A percentile compares a stretch with the other conserved stretches of the same genome.
These are phyloP conservation scores for Ophioderma brevispina DNA, from an alignment of 35 echinoderm and acorn worm species.

Conservation along the genomic window DNA sequence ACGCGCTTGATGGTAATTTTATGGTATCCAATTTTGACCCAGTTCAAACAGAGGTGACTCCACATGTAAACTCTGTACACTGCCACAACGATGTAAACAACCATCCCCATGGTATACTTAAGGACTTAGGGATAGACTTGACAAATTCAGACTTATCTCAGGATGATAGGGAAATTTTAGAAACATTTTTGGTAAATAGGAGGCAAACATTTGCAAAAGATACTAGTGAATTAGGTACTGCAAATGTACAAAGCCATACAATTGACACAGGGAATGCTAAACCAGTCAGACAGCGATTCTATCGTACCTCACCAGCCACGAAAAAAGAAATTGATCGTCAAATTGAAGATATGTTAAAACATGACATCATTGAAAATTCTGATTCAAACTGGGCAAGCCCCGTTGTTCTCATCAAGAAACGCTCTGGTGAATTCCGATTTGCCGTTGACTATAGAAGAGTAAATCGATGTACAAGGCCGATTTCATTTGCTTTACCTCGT, in stretches of 20 bases:
- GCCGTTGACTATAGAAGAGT: slow-evolving; percentile 44
- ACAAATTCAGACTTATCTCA: neutral
- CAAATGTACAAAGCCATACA: slow-evolving; percentile 8
- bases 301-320: neutral
- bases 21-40: neutral
- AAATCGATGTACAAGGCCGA: slow-evolving; percentile 38
- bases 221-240: neutral
- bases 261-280: slow-evolving; percentile 34
- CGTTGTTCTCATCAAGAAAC: slow-evolving; percentile 42
- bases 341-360: slow-evolving; percentile 35
- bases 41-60: neutral
- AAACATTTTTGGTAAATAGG: neutral
- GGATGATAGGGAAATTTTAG: neutral
- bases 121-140: neutral
- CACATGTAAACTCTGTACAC: neutral
- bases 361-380: slow-evolving; percentile 51
- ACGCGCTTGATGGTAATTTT: neutral
- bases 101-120: neutral
- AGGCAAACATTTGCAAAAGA: neutral
- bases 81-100: neutral
- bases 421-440: slow-evolving; percentile 40
- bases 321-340: slow-evolving; percentile 48
- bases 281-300: slow-evolving; percentile 29
- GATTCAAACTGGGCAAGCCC: slow-evolving; percentile 52
- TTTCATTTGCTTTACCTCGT: slow-evolving; percentile 31